These are phyloP conservation scores for Euglossa dilemma DNA, from an alignment of 1,140 invertebrate species.

Conservation along the genomic window DNA sequence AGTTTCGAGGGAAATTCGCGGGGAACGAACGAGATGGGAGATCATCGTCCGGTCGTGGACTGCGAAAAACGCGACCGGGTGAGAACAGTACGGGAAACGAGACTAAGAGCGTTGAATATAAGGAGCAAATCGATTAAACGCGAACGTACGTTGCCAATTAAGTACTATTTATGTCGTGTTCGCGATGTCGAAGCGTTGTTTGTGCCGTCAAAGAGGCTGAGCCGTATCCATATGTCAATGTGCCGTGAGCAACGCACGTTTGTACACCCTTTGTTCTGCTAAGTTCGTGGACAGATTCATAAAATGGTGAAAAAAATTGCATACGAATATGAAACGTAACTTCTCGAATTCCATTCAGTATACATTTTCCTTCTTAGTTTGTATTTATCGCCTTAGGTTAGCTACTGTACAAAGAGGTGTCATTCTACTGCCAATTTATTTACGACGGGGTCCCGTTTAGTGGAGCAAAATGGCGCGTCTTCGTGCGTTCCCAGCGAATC, in stretches of 20 bases:
- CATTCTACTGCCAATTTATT: neutral
- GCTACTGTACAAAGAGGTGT: neutral
- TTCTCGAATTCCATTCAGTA: too few relatives aligned
- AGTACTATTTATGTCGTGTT: conserved; percentile 55
- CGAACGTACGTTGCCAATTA: conserved; percentile 66
- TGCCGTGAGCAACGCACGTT: conserved; percentile 36
- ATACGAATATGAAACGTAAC: neutral
- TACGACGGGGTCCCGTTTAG: neutral
- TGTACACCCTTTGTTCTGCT: neutral
- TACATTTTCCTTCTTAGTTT: neutral
- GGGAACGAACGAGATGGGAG: conserved; percentile 59
- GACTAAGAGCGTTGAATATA: conserved; percentile 43
- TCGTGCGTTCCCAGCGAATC: neutral
- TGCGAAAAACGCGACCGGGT: conserved; percentile 11
- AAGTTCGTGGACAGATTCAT: neutral
- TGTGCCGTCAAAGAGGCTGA: conserved; percentile 59
- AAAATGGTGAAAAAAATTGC: too few relatives aligned
- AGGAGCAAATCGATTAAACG: conserved; percentile 51
- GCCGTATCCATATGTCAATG: conserved; percentile 14
- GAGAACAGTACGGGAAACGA: conserved; percentile 6
- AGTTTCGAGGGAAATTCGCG: conserved; percentile 34
- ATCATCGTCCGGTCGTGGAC: conserved; percentile 32
- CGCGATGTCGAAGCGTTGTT: conserved; percentile 54
- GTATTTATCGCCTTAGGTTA: neutral
- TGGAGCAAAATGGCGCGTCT: neutral